Conservation (phyloP, 2,113 vertebrate genomes). For the Rafetus swinhoei region DNA sequence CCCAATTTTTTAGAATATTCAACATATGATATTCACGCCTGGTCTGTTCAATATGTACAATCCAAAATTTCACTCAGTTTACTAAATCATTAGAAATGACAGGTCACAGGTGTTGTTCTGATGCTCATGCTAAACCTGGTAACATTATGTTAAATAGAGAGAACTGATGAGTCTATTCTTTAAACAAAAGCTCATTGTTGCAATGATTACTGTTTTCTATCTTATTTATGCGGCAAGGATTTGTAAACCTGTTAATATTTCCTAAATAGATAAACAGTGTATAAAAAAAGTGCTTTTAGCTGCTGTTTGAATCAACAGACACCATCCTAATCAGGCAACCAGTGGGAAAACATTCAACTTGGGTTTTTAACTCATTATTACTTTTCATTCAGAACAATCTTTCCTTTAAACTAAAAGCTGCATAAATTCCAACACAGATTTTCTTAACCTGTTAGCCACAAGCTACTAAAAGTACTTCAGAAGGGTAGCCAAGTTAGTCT, state of each 20-base stretch:
- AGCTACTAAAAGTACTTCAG: neutral
- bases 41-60: neutral
- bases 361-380: neutral
- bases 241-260: neutral
- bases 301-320: slow-evolving; percentile 63
- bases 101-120: neutral
- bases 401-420: slow-evolving; percentile 20
- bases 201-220: neutral
- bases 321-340: neutral
- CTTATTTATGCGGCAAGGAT: neutral
- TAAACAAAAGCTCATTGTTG: neutral
- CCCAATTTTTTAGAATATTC: neutral
- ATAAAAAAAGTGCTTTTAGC: slow-evolving; percentile 45
- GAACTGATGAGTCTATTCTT: neutral
- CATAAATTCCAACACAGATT: neutral
- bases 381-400: neutral
- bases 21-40: neutral
- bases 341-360: slow-evolving; percentile 40
- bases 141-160: neutral
- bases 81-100: neutral
- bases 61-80: neutral
- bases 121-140: neutral
- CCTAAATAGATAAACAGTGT: neutral
- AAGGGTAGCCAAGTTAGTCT: no score
- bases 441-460: slow-evolving; percentile 16